These are phyloP conservation scores for Oasisia sp. DNA, from an alignment of 2,888 invertebrate species.

Conservation along the genomic window DNA sequence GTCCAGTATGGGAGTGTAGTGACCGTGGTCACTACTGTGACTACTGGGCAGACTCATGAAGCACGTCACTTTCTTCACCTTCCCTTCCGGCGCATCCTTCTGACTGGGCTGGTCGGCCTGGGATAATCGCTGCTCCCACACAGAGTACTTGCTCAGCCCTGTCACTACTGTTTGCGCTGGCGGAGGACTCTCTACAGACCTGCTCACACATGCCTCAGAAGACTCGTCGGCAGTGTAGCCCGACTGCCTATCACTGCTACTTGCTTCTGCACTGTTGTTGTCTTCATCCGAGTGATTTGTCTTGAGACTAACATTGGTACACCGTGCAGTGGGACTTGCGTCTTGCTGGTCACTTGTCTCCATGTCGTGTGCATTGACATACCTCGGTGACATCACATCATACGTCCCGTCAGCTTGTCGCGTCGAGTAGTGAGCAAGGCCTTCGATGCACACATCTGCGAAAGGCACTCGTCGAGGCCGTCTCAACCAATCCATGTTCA, in stretches of 20 bases:
- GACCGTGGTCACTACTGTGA: slow-evolving; percentile 17
- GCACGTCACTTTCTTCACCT: slow-evolving; percentile 24
- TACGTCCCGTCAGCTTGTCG: neutral
- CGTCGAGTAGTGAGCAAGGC: neutral
- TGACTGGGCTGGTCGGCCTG: neutral
- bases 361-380: neutral
- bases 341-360: neutral
- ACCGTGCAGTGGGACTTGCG: neutral
- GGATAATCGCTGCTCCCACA: neutral
- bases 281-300: neutral
- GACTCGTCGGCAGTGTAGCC: neutral
- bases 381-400: neutral
- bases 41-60: slow-evolving; percentile 31
- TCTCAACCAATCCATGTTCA: neutral
- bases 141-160: neutral
- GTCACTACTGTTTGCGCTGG: neutral
- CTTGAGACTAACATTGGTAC: neutral
- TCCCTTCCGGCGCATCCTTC: neutral
- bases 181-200: neutral
- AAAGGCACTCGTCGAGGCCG: neutral
- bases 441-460: neutral
- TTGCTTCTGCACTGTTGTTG: neutral
- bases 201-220: neutral
- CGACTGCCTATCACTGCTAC: neutral
- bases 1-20: neutral